Evolutionary conservation across 2,797 vertebrate genomes (phyloP).

Genomic region (Xiphorhynchus erythropygius): DNA sequence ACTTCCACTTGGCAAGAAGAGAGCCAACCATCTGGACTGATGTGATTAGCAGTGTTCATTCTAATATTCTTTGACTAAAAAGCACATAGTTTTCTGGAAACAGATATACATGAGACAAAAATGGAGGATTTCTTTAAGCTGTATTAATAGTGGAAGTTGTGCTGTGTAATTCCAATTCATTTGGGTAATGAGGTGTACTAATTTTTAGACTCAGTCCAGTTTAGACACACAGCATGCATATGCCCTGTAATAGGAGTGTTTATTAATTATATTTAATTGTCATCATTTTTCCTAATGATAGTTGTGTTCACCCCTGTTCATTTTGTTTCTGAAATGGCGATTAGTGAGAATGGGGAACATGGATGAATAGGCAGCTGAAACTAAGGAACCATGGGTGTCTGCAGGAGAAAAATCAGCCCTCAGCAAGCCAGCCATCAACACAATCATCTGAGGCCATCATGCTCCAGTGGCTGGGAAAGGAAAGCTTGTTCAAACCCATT

Average conservation of each 20-base stretch:
- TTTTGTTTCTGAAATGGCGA: slow-evolving; percentile 33
- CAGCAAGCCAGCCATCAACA: neutral
- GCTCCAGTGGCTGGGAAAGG: slow-evolving; percentile 19
- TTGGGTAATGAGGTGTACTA: slow-evolving; percentile 67
- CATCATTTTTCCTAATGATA: slow-evolving; percentile 57
- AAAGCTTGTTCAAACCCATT: neutral
- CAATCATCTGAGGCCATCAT: neutral
- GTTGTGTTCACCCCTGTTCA: slow-evolving; percentile 19
- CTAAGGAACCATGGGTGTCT: slow-evolving; percentile 16
- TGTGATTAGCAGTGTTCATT: slow-evolving; percentile 61
- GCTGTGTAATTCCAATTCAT: slow-evolving; percentile 46
- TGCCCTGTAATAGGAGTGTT: slow-evolving; percentile 63
- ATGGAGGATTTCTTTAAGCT: slow-evolving; percentile 45
- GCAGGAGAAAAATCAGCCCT: neutral
- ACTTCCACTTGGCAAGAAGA: slow-evolving; percentile 64
- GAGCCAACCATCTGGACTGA: slow-evolving; percentile 52
- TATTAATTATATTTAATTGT: slow-evolving; percentile 73
- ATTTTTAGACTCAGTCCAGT: slow-evolving; percentile 48
- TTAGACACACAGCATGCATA: slow-evolving; percentile 57
- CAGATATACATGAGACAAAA: slow-evolving; percentile 25
- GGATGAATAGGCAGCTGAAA: slow-evolving; percentile 42
- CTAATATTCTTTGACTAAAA: slow-evolving; percentile 59
- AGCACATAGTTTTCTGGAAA: slow-evolving; percentile 38
- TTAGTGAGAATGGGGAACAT: slow-evolving; percentile 4
- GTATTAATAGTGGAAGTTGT: slow-evolving; percentile 60